Evolutionary conservation across 2,888 invertebrate species (phyloP), one percentile per base, ranked within the genome.

Genomic region (Troides oblongomaculatus): DNA sequence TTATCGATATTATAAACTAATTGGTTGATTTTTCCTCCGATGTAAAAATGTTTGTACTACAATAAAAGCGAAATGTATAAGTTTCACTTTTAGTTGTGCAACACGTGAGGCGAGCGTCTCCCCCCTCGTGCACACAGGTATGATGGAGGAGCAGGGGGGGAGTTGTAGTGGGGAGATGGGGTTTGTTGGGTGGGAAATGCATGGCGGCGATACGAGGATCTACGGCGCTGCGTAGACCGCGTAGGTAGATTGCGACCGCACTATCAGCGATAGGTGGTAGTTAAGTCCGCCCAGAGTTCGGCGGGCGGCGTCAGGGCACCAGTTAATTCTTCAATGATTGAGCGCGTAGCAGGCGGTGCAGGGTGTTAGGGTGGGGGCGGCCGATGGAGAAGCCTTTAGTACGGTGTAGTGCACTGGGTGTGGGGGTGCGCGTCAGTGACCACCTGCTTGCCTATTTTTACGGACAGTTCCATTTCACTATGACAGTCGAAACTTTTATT

Each of bases 261-360:
- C 60, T 66, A 61, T 61, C 36, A 50, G 6, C 36, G 53, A 60
- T 61, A 53, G 60, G 30, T 21, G n/a, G 60, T 14, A 36, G 50
- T 23, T 0, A 21, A 53, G 25, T 50, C 50, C 66, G 66, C 66
- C 66, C 66, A 60, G 60, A 43, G 46, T 46, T 46, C 36, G 17
- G 58, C 64, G 64, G 58, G 8, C 39, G 64, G 64, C 58, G 43
- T 43, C 18, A 17, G 36, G 18, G 43, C n/a, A 23, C 6, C 46
- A 39, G 58, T 60, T 60, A 30, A 25, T 43, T 14, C 60, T 60
- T n/a, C 60, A 50, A 59, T 66, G 66, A 66, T 59, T 50, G 60
- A 46, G 46, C 30, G 60, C 14, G 59, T 14, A 30, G 18, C 17
- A 39, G 23, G 43, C 25, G 23, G 59, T 8, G 18, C 0, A n/a